phyloP scores from a whole-genome alignment of 1,140 invertebrate species.

The Eurosta solidaginis region DNA sequence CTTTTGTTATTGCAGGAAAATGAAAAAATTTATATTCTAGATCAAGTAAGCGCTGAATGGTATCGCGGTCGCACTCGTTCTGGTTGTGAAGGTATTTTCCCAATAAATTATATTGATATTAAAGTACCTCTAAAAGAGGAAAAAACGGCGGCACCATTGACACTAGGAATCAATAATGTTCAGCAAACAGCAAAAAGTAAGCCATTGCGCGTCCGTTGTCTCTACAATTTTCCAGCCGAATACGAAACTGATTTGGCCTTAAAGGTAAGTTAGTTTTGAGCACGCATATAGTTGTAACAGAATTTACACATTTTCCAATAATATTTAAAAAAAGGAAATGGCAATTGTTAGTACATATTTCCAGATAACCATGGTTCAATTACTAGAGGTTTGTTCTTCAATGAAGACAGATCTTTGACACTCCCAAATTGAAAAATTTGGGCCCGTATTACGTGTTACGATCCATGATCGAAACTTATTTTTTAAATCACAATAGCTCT shows the following conservation, averaged over 20 bases:
- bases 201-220: conserved; percentile 60
- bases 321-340: too few species aligned
- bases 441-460: too few species aligned
- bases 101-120: conserved; percentile 76
- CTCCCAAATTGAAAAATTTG: too few species aligned
- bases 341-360: too few species aligned
- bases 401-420: too few species aligned
- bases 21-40: conserved; percentile 72
- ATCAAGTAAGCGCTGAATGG: conserved; percentile 79
- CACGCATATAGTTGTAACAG: too few species aligned
- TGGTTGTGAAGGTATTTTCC: conserved; percentile 78
- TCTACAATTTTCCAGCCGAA: conserved; percentile 69
- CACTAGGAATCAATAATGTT: conserved; percentile 34
- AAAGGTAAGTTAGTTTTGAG: conserved; percentile 62
- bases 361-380: too few species aligned
- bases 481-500: too few species aligned
- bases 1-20: conserved; percentile 64
- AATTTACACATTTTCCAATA: too few species aligned
- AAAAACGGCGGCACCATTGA: conserved; percentile 28
- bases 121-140: conserved; percentile 72
- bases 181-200: conserved; percentile 24
- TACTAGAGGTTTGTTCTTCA: too few species aligned
- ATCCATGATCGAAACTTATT: too few species aligned
- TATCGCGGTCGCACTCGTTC: conserved; percentile 69
- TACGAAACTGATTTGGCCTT: conserved; percentile 66